A percentile compares a stretch with the other conserved stretches of the same genome.
Conservation (phyloP, 2,113 vertebrate genomes). For the Butorides virescens region DNA sequence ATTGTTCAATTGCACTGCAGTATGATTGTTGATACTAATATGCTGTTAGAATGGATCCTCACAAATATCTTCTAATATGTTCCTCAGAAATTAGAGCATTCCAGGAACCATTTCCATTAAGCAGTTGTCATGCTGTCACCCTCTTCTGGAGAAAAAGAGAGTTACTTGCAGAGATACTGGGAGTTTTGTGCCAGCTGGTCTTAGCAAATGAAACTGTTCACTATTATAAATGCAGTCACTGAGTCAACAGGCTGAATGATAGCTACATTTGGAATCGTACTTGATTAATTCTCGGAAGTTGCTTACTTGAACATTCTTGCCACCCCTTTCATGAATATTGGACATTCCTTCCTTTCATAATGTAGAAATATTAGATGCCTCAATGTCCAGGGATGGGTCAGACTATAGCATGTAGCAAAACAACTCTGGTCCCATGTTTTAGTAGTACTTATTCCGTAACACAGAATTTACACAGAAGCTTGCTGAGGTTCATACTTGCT, state of each 20-base stretch:
- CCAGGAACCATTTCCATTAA: background rate
- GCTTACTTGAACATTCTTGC: background rate
- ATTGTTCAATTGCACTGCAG: background rate
- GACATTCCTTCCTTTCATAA: background rate
- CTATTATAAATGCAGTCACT: background rate
- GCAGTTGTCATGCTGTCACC: background rate
- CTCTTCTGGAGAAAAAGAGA: background rate
- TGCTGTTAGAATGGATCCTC: background rate
- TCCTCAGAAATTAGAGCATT: background rate
- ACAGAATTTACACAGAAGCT: background rate
- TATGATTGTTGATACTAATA: background rate
- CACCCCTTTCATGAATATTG: background rate
- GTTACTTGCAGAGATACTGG: background rate
- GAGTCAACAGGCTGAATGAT: accelerated
- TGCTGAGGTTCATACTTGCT: background rate
- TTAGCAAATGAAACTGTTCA: background rate
- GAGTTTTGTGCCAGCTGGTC: background rate
- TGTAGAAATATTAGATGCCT: background rate
- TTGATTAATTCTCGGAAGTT: background rate
- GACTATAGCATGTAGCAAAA: background rate
- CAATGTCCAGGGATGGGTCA: background rate
- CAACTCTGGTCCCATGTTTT: background rate
- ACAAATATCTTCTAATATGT: background rate
- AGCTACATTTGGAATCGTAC: background rate
- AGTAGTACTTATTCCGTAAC: background rate